Base-by-base conservation (phyloP, 2,888 invertebrate genomes). In the Tanytarsus gracilentus region DNA sequence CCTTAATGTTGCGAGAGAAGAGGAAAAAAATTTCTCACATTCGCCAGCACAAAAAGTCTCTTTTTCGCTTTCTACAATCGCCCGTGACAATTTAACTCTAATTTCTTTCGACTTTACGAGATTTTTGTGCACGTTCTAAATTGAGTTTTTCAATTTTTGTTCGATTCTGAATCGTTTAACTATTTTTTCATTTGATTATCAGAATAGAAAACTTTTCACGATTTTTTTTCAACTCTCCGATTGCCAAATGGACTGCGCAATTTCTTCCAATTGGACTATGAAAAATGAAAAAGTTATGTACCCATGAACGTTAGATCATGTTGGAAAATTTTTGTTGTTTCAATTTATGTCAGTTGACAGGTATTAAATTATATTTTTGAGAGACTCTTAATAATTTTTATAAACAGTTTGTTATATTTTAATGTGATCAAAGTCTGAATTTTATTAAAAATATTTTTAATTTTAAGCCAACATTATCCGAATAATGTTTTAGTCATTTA, bases 1-100 rank as follows among this genome's bases (percentile, higher is more conserved):
- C 58, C 58, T 58, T 58, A 48, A 56, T 40, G 48, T 48, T 58
- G 58, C n/a, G n/a, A n/a, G n/a, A n/a, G 40, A 56, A 23, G 36
- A 44, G 44, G 23, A 44, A 40, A 39, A 40, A 44, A 44, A 44
- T 18, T 44, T 44, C n/a, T n/a, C 44, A 44, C 44, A 44, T 44
- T 44, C 18, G 44, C 44, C 44, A 44, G 44, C 16, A 18, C 11
- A 58, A 58, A 48, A 58, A 30, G 6, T 44, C 29, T 26, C 25
- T 48, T 40, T 58, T 30, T 18, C 14, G 14, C 21, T 25, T 27
- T 26, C 27, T 14, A 14, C 49, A 49, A 25, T 25, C 27, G 49
- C 26, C 49, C 49, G 25, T 16, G 27, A 26, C 14, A 11, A 18
- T 26, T 23, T 18, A 5, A 49, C 14, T 26, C 14, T 16, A 44